Conservation (phyloP, 2,113 vertebrate genomes). For the Antechinus flavipes region DNA sequence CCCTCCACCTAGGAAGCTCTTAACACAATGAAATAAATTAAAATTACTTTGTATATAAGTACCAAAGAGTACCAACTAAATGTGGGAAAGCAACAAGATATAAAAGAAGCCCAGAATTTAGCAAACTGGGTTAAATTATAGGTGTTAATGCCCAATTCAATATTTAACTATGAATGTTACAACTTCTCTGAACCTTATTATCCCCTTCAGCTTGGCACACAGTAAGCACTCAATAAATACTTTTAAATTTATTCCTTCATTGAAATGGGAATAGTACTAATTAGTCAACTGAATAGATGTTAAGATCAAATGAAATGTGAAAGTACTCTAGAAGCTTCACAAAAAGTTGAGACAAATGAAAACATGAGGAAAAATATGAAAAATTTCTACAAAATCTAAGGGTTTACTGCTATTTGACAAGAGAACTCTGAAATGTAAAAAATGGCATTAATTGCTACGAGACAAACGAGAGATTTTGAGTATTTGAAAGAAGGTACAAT, state of each 20-base stretch:
- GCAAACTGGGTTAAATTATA: background rate
- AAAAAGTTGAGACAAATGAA: background rate
- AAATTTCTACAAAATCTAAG: background rate
- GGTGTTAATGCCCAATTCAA: background rate
- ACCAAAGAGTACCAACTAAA: background rate
- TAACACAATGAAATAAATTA: background rate
- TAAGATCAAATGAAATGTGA: background rate
- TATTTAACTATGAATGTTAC: background rate
- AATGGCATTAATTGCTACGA: background rate
- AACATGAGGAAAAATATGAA: background rate
- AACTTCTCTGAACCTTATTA: background rate
- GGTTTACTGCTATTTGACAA: background rate
- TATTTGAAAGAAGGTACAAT: background rate
- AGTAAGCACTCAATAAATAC: background rate
- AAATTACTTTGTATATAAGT: background rate
- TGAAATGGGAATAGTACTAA: slow-evolving; percentile 6
- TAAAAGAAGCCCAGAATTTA: background rate
- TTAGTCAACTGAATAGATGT: slow-evolving; percentile 7
- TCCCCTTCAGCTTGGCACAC: background rate
- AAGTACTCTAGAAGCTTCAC: background rate
- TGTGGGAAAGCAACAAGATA: background rate
- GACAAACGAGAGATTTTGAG: background rate
- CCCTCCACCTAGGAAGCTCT: background rate
- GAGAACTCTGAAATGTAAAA: background rate
- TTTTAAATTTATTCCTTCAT: slow-evolving; percentile 5